phyloP scores from a whole-genome alignment of 1,140 invertebrate species.

The Riptortus pedestris region DNA sequence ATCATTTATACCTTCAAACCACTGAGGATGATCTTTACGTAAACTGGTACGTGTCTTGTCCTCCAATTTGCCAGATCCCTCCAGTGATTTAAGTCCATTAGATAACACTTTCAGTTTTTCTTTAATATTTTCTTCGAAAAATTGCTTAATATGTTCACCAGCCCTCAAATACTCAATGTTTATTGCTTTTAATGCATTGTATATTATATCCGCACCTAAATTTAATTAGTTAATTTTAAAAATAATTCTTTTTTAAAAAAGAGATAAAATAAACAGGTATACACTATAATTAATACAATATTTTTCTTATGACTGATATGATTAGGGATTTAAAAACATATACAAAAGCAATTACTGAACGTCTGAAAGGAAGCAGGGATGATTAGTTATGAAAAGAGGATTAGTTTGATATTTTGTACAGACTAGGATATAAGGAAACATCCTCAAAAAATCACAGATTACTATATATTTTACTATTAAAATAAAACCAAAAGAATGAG shows the following conservation, averaged over 20 bases:
- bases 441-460: no score
- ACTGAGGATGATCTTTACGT: slow-evolving; percentile 29
- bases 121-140: slow-evolving; percentile 32
- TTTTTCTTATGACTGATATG: no score
- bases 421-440: no score
- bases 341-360: no score
- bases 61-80: background rate
- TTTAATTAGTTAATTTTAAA: no score
- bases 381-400: no score
- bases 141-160: slow-evolving; percentile 28
- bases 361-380: no score
- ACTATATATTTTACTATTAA: no score
- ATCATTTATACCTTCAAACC: slow-evolving; percentile 31
- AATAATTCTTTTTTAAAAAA: slow-evolving; percentile 8
- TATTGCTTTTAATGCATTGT: slow-evolving; percentile 29
- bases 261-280: slow-evolving; percentile 24
- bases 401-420: no score
- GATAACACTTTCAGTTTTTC: slow-evolving; percentile 30
- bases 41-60: slow-evolving; percentile 22
- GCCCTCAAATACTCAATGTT: slow-evolving; percentile 29
- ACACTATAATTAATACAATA: background rate
- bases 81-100: background rate
- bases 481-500: no score
- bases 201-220: slow-evolving; percentile 32
- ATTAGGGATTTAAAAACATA: no score